Evolutionary conservation across 2,113 vertebrate species (phyloP).

Genomic region (Cnemophilus loriae): DNA sequence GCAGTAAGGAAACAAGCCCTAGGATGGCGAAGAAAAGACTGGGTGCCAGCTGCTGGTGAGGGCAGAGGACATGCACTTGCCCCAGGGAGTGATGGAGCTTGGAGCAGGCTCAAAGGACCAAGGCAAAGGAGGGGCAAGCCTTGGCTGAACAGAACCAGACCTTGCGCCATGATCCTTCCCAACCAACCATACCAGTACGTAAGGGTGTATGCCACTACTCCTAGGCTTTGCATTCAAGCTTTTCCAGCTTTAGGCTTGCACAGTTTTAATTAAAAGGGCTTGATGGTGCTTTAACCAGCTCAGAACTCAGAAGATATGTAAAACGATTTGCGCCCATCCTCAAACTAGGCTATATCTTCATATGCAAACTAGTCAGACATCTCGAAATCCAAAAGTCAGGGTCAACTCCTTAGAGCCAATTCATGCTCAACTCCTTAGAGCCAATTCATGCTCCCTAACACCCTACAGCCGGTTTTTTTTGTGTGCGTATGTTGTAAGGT

Average conservation of each 20-base stretch:
- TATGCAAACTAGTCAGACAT: neutral
- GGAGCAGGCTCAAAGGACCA: neutral
- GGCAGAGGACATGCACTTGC: neutral
- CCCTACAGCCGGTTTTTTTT: neutral
- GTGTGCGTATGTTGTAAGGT: neutral
- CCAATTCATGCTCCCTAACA: neutral
- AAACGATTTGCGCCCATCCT: neutral
- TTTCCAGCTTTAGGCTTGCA: neutral
- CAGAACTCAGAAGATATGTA: neutral
- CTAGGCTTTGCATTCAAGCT: neutral
- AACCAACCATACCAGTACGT: neutral
- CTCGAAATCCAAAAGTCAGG: neutral
- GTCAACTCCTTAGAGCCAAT: neutral
- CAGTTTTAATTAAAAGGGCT: neutral
- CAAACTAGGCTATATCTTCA: neutral
- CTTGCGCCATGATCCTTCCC: neutral
- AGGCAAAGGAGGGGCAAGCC: neutral
- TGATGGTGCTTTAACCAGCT: neutral
- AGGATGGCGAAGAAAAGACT: neutral
- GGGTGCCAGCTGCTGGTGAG: rapidly evolving
- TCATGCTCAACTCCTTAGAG: neutral
- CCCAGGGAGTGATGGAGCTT: neutral
- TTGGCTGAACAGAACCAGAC: neutral
- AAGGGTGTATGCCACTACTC: neutral
- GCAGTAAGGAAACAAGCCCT: neutral